These are phyloP conservation scores for Lycaon pictus DNA, from an alignment of 2,113 vertebrate species.

Conservation along the genomic window DNA sequence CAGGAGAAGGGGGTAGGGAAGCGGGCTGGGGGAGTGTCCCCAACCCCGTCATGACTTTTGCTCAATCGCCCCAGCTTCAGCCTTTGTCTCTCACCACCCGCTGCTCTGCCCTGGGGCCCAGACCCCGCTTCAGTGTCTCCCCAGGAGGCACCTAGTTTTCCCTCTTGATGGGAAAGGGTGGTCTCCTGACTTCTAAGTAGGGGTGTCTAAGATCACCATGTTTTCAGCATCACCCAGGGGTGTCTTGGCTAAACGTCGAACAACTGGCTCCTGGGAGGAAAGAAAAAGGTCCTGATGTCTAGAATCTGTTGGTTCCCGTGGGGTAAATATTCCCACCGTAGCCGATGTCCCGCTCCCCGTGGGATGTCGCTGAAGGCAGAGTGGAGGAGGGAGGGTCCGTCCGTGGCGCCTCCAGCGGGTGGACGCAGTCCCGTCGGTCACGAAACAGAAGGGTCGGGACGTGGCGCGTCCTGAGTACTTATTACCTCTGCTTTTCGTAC, in stretches of 20 bases:
- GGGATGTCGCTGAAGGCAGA: background rate
- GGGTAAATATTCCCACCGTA: accelerated
- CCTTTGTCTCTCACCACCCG: background rate
- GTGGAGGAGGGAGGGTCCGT: accelerated
- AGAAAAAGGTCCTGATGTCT: background rate
- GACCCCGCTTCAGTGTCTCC: accelerated
- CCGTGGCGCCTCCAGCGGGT: background rate
- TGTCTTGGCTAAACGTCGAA: background rate
- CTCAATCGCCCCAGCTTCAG: background rate
- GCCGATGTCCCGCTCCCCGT: accelerated
- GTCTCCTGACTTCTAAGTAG: background rate
- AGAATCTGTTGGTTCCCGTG: background rate
- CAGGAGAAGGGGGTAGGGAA: background rate
- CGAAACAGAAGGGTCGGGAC: too few relatives aligned
- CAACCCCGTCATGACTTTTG: background rate
- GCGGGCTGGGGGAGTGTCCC: background rate
- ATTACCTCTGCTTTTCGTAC: background rate
- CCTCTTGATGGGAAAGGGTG: background rate
- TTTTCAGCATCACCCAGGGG: background rate
- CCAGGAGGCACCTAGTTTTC: accelerated
- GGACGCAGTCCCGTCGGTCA: too few relatives aligned
- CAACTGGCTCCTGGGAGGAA: background rate
- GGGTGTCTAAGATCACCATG: accelerated
- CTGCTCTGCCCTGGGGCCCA: background rate
- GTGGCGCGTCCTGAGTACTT: accelerated